These are phyloP conservation scores for Girardinus metallicus DNA, from an alignment of 2,797 vertebrate genomes.

Conservation along the genomic window DNA sequence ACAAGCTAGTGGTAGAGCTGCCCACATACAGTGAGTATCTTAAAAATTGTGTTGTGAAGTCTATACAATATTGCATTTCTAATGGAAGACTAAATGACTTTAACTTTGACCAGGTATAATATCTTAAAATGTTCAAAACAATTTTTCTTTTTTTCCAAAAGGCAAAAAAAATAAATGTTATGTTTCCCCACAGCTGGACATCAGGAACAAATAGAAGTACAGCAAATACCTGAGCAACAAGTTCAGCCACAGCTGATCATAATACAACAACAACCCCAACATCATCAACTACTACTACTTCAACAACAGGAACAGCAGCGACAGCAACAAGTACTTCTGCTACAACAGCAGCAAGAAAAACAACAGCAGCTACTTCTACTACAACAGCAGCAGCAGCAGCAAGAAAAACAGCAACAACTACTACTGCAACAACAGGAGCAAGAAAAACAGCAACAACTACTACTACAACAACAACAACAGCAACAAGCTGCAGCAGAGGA, in stretches of 20 bases:
- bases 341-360: not conserved
- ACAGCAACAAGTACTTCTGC: not conserved
- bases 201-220: conserved; percentile 23
- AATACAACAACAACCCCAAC: conserved; percentile 6
- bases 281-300: not conserved
- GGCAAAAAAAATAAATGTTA: not conserved
- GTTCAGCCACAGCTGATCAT: conserved; percentile 9
- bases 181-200: conserved; percentile 36
- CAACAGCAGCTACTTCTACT: not conserved
- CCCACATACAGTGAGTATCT: conserved; percentile 73
- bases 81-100: not conserved
- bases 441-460: not conserved
- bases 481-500: conserved; percentile 19
- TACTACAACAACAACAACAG: not conserved
- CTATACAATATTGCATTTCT: not conserved
- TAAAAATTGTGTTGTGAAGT: not conserved
- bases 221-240: conserved; percentile 19
- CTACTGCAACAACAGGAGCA: not conserved
- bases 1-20: conserved; percentile 88
- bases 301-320: not conserved
- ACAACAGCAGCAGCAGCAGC: not conserved
- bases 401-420: not conserved
- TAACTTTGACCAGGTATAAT: not conserved
- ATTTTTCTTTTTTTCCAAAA: not conserved
- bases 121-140: not conserved